A percentile compares a stretch with the other conserved stretches of the same genome.
Conservation (phyloP, 2,888 invertebrate genomes). For the Hecatera dysodea region DNA sequence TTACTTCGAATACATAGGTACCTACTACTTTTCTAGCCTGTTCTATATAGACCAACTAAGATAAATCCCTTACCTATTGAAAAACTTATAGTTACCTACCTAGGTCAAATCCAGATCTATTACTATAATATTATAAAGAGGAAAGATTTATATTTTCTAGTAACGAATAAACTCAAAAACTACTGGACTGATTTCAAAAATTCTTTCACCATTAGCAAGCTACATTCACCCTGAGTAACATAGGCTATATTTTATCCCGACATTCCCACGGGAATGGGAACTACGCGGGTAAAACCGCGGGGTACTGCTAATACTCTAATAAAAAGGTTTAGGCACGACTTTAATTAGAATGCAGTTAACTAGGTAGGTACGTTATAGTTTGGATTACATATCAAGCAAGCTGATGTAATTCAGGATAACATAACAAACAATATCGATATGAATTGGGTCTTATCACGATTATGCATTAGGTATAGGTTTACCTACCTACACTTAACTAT, state of each 20-base stretch:
- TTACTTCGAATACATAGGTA: neutral
- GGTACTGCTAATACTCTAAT: too few species aligned
- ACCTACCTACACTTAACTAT: constrained; percentile 6
- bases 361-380: neutral
- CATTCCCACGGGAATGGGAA: too few species aligned
- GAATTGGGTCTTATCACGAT: constrained; percentile 22
- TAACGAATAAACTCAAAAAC: too few species aligned
- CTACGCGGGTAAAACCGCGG: too few species aligned
- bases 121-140: too few species aligned
- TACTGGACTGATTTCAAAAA: too few species aligned
- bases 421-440: constrained; percentile 22
- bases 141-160: too few species aligned
- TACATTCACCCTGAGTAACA: too few species aligned
- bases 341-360: neutral
- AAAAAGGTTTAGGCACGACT: neutral
- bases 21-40: neutral
- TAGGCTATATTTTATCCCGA: too few species aligned
- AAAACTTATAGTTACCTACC: too few species aligned
- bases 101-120: too few species aligned
- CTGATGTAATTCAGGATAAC: constrained; percentile 17
- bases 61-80: neutral
- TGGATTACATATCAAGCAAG: neutral
- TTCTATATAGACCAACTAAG: neutral
- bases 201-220: too few species aligned
- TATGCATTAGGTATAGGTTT: constrained; percentile 15